Percentiles rank a stretch among this genome's conserved stretches.
These are phyloP conservation scores for Leptocoma aspasia DNA, from an alignment of 2,113 vertebrate genomes.

Conservation along the genomic window DNA sequence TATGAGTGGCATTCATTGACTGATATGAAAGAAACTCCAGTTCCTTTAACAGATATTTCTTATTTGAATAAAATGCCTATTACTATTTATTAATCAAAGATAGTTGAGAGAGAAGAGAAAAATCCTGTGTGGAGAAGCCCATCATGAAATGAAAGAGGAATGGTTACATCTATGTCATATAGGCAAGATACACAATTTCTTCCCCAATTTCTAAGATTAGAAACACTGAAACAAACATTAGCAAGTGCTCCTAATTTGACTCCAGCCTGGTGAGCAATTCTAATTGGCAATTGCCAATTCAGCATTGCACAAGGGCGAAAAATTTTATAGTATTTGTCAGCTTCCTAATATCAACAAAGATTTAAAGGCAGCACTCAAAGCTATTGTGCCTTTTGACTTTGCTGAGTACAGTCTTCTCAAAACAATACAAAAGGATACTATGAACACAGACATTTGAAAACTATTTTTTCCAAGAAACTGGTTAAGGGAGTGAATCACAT, in stretches of 20 bases:
- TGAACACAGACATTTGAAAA: not conserved
- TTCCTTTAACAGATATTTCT: not conserved
- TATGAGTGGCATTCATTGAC: not conserved
- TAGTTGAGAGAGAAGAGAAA: not conserved
- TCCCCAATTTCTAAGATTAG: not conserved
- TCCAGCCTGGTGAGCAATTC: not conserved
- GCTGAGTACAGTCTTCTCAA: not conserved
- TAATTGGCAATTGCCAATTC: not conserved
- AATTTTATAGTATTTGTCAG: not conserved
- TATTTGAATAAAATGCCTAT: not conserved
- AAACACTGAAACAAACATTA: not conserved
- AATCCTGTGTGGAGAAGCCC: not conserved
- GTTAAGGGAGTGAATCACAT: not conserved
- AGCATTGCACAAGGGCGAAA: not conserved
- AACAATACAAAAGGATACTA: not conserved
- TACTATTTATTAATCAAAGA: not conserved
- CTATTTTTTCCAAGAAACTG: not conserved
- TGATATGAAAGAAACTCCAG: not conserved
- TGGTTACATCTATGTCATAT: not conserved
- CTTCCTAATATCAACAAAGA: not conserved
- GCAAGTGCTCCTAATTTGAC: not conserved
- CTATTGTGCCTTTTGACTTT: not conserved
- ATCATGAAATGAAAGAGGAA: not conserved
- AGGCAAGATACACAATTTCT: not conserved
- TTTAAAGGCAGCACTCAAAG: not conserved